Percentiles rank a stretch among this genome's conserved stretches.
These are phyloP conservation scores for Antrozous pallidus DNA, from an alignment of 2,797 vertebrate genomes.

Conservation along the genomic window DNA sequence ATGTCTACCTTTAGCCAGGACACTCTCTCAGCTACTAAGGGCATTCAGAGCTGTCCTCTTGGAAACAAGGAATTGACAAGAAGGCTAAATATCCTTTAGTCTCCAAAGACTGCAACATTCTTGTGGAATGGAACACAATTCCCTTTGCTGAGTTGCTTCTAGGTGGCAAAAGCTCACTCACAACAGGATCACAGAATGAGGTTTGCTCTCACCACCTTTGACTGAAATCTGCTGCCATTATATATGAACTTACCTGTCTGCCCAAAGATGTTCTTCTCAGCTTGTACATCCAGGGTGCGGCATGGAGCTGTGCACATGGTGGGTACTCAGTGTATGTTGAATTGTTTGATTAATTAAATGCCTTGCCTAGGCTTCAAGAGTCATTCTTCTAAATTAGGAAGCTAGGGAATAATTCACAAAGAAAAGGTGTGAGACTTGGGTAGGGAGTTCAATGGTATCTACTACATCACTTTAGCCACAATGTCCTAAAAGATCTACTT, in stretches of 20 bases:
- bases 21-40: background rate
- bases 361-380: background rate
- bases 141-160: background rate
- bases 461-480: background rate
- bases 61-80: background rate
- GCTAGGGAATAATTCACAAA: slow-evolving; percentile 10
- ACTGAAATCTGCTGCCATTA: background rate
- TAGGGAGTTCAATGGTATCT: background rate
- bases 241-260: background rate
- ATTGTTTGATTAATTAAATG: background rate
- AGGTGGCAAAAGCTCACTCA: background rate
- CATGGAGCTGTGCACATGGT: background rate
- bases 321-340: background rate
- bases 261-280: background rate
- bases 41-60: background rate
- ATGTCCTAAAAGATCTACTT: background rate
- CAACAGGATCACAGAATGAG: background rate
- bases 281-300: background rate
- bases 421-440: background rate
- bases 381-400: background rate
- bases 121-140: background rate
- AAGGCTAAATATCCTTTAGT: background rate
- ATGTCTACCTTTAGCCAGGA: background rate
- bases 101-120: background rate
- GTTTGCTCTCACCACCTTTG: background rate